Evolutionary conservation across 1,140 invertebrate species (phyloP).

Genomic region (Halesus radiatus): DNA sequence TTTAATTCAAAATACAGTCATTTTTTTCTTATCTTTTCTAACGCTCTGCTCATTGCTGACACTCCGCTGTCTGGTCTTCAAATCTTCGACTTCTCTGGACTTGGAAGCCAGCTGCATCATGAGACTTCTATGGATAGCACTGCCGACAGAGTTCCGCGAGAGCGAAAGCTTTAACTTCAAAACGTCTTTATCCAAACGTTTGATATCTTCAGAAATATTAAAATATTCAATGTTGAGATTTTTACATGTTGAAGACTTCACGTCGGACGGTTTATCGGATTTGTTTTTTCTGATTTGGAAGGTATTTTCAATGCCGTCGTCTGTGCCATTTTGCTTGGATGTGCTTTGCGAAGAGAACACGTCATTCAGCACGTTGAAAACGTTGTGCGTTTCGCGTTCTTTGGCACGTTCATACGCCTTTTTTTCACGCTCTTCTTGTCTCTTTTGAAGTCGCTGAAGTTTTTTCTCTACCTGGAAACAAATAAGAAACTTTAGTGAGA

Average conservation of each 20-base stretch:
- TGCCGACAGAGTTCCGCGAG: conserved; percentile 72
- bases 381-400: conserved; percentile 72
- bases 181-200: conserved; percentile 77
- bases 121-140: conserved; percentile 73
- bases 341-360: conserved; percentile 69
- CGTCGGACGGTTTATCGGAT: conserved; percentile 56
- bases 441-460: conserved; percentile 76
- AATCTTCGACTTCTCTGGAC: conserved; percentile 73
- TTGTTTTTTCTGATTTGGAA: conserved; percentile 29
- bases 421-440: conserved; percentile 74
- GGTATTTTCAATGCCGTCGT: conserved; percentile 46
- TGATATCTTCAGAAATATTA: conserved; percentile 80
- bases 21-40: conserved; percentile 78
- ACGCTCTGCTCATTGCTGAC: conserved; percentile 79
- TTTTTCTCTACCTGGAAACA: conserved; percentile 79
- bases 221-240: conserved; percentile 83
- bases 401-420: conserved; percentile 75
- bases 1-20: conserved; percentile 73
- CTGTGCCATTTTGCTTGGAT: conserved; percentile 54
- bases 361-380: conserved; percentile 88
- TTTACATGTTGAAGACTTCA: conserved; percentile 75
- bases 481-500: too few relatives aligned
- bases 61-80: conserved; percentile 74
- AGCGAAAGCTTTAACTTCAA: conserved; percentile 76
- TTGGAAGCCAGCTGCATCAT: conserved; percentile 73